Evolutionary conservation across 2,797 vertebrate genomes (phyloP).

Genomic region (Lithobates pipiens): DNA sequence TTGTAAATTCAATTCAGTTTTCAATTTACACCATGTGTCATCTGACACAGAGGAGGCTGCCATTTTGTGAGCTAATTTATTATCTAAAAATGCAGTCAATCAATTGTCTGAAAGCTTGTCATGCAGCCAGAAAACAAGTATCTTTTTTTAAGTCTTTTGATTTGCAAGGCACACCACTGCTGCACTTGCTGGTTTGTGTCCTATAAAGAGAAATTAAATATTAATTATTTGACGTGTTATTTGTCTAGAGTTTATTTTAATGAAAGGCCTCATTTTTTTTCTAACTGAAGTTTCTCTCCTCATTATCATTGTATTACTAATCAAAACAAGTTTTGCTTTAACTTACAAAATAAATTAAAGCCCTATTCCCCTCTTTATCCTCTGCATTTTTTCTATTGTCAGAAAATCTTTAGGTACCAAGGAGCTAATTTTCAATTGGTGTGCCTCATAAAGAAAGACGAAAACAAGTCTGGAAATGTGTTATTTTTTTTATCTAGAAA

Average conservation of each 20-base stretch:
- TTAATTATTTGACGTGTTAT: neutral
- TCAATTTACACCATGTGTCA: neutral
- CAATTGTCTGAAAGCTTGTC: neutral
- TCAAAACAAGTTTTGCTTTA: neutral
- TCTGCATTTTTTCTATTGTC: neutral
- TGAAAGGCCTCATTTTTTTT: neutral
- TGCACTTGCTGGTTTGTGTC: neutral
- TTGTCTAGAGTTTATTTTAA: neutral
- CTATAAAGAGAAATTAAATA: neutral
- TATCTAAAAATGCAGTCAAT: neutral
- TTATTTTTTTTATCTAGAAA: neutral
- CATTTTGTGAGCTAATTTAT: neutral
- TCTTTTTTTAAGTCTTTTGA: neutral
- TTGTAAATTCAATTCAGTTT: neutral
- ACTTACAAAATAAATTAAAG: neutral
- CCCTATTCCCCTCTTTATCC: neutral
- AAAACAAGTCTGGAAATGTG: neutral
- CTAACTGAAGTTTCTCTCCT: neutral
- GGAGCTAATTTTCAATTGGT: neutral
- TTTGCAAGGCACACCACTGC: neutral
- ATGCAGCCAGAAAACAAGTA: neutral
- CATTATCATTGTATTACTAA: neutral
- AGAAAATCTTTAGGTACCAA: conserved; percentile 17
- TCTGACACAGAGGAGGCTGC: neutral
- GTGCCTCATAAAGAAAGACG: neutral